Evolutionary conservation across 2,888 invertebrate genomes (phyloP), one percentile per base, ranked within the genome.

Genomic region (Flexamia atlantica): DNA sequence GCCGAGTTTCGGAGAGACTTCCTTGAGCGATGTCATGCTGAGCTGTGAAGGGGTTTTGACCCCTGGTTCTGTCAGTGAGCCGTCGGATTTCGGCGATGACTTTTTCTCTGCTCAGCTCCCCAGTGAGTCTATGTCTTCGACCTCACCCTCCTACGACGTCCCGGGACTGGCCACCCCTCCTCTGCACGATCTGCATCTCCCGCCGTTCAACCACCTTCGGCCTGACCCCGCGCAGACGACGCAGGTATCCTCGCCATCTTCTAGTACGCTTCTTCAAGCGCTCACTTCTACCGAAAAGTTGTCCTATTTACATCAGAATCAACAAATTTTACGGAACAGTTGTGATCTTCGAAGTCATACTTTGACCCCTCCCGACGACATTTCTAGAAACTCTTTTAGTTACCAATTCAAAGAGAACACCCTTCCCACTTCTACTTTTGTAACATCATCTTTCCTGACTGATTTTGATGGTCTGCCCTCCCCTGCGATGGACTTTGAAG

Each of bases 1-100:
- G 86, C 90, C 92, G 53, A 88, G 88, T 20, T 89, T 89, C 84
- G 88, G 88, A 83, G 88, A 88, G 36, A 88, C 88, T n/a, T 87
- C 87, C 20, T 85, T 89, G 46, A 88, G 88, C 82, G 89, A 89
- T 32, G 50, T 79, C 4, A 57, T 79, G 14, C 7, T 79, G 4
- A 36, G 32, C 23, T 79, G 36, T 32, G 79, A 57, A 30, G 57
- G 79, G 9, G 28, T 57, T n/a, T 50, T 79, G 20, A 79, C 79
- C 20, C 79, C 79, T 2, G 79, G 79, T 1, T 57, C 57, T 57
- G 10, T 79, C 23, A 79, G 79, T 57, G 79, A 79, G n/a, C 79
- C 28, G 9, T 79, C 79, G 30, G 79, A 79, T 1, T 57, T 79
- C 25, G 53, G 79, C 20, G 79, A 79, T 79, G 79, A 79, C 32